These are phyloP conservation scores for Dryocosmus kuriphilus DNA, from an alignment of 2,888 invertebrate genomes.

Conservation along the genomic window DNA sequence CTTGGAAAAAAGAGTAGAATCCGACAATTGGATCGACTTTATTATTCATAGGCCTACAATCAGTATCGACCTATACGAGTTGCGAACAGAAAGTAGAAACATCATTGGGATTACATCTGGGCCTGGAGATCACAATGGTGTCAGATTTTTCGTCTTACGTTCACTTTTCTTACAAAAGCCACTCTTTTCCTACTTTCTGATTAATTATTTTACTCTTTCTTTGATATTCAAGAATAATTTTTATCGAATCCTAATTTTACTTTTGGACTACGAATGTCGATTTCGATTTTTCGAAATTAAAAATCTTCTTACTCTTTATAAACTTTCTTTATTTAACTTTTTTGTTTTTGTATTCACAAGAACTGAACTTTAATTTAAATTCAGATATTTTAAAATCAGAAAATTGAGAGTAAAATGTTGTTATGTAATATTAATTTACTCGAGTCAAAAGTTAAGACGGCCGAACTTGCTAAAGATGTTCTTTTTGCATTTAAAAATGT, in stretches of 20 bases:
- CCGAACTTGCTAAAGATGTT: no score
- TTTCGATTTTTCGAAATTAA: background rate
- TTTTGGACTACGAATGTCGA: background rate
- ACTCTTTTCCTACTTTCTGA: constrained; percentile 4
- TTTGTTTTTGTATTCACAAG: no score
- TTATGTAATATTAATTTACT: no score
- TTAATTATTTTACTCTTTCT: background rate
- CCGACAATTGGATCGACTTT: constrained; percentile 4
- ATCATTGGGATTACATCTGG: constrained; percentile 25
- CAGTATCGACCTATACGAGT: constrained; percentile 44
- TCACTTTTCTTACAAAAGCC: background rate
- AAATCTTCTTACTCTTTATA: background rate
- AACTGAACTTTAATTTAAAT: no score
- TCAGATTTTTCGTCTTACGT: constrained; percentile 17
- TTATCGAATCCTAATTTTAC: no score
- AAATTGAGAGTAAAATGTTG: no score
- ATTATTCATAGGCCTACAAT: constrained; percentile 48
- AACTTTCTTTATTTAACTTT: no score
- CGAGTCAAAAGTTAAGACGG: no score
- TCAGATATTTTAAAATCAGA: no score
- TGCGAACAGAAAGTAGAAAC: constrained; percentile 14
- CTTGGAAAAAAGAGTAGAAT: background rate
- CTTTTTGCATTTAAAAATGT: no score
- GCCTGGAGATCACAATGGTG: constrained; percentile 8
- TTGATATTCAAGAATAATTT: background rate